Conservation (phyloP, 1,140 invertebrate species). For the Phymastichus coffea region DNA sequence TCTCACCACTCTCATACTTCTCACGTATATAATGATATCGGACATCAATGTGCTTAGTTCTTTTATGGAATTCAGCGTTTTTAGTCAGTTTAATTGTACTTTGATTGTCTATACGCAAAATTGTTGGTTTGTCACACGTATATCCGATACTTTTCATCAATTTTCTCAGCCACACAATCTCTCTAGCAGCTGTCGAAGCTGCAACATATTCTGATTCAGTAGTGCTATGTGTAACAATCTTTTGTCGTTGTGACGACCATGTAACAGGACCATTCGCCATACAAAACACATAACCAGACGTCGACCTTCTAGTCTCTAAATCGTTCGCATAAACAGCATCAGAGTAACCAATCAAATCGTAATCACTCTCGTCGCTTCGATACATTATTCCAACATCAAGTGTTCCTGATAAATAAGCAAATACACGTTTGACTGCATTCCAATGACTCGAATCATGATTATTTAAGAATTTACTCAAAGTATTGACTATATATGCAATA, state of each 20-base stretch:
- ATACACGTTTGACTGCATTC: conserved; percentile 44
- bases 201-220: conserved; percentile 34
- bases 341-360: conserved; percentile 18
- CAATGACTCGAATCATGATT: conserved; percentile 37
- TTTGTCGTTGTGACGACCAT: conserved; percentile 24
- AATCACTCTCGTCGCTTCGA: not conserved
- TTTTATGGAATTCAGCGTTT: conserved; percentile 44
- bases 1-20: conserved; percentile 24
- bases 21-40: conserved; percentile 45
- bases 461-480: conserved; percentile 38
- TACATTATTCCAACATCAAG: conserved; percentile 26
- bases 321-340: conserved; percentile 29
- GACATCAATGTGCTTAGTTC: conserved; percentile 50
- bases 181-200: conserved; percentile 24
- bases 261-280: conserved; percentile 19
- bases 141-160: conserved; percentile 34
- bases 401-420: conserved; percentile 49
- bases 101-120: conserved; percentile 39
- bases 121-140: conserved; percentile 10
- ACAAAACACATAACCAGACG: conserved; percentile 21
- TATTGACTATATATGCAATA: conserved; percentile 45
- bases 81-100: conserved; percentile 41
- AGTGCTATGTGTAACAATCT: conserved; percentile 17
- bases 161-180: conserved; percentile 35
- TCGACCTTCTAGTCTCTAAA: conserved; percentile 24